Conservation (phyloP, 1,140 invertebrate species). For the Brevipalpus yothersi region DNA sequence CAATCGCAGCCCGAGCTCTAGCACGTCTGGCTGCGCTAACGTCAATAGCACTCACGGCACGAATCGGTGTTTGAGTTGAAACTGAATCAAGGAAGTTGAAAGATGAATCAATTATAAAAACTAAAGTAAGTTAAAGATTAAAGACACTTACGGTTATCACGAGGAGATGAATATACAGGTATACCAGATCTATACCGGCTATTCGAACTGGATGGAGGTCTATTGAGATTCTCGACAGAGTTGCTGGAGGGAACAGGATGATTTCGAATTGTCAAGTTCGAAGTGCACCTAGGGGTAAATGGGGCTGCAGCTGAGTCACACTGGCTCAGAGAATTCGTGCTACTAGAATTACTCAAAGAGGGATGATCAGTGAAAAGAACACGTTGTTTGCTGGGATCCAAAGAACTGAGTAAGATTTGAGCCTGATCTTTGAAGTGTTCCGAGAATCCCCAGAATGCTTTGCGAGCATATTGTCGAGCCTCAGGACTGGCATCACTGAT, state of each 20-base stretch:
- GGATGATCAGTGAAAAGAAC: constrained; percentile 37
- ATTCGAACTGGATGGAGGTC: neutral
- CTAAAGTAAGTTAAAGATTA: neutral
- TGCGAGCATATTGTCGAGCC: constrained; percentile 32
- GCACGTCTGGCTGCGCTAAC: constrained; percentile 61
- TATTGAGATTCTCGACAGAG: neutral
- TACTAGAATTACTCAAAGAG: neutral
- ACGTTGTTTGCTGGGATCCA: constrained; percentile 62
- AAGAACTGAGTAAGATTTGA: constrained; percentile 47
- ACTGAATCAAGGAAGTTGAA: neutral
- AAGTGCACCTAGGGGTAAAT: neutral
- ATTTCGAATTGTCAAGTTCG: neutral
- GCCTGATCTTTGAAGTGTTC: constrained; percentile 76
- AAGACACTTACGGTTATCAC: neutral
- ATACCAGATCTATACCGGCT: neutral
- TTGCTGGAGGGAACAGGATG: neutral
- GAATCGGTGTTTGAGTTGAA: constrained; percentile 22
- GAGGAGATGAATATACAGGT: neutral
- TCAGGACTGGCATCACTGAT: constrained; percentile 75
- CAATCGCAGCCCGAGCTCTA: constrained; percentile 41
- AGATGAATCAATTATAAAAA: constrained; percentile 4
- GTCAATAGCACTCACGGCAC: constrained; percentile 80
- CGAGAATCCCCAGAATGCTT: constrained; percentile 66
- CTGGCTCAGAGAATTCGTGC: neutral
- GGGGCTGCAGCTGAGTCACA: neutral